Conservation (phyloP, 2,113 vertebrate species). For the Erythrolamprus reginae region DNA sequence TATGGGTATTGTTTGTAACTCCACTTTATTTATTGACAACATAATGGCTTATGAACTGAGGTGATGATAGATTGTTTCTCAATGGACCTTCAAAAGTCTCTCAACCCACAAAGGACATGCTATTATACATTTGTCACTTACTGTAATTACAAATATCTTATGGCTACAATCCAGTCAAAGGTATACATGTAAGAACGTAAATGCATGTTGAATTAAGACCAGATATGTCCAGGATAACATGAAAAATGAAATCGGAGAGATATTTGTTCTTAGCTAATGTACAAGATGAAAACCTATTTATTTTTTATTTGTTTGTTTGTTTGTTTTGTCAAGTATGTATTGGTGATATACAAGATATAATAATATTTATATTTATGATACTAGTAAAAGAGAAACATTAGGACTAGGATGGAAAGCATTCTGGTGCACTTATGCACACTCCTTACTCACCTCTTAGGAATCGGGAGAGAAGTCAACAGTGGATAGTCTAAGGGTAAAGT, state of each 20-base stretch:
- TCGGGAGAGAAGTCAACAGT: no score
- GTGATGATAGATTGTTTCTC: not conserved
- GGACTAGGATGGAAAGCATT: no score
- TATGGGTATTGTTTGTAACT: not conserved
- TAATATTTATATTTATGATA: no score
- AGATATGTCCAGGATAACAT: not conserved
- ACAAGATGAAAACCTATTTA: not conserved
- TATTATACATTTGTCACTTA: not conserved
- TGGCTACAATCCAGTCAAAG: not conserved
- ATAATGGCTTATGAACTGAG: not conserved
- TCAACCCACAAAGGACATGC: not conserved
- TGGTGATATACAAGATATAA: no score
- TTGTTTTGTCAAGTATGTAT: no score
- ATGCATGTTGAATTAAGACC: not conserved
- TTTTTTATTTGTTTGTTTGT: no score
- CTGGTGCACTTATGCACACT: no score
- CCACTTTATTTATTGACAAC: not conserved
- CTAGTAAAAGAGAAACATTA: no score
- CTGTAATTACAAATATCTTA: not conserved
- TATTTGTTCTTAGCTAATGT: not conserved
- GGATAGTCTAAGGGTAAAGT: no score
- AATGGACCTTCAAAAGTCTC: not conserved
- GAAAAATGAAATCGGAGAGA: not conserved
- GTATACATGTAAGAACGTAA: not conserved
- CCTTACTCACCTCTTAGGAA: no score